Base-by-base conservation (phyloP, 2,113 vertebrate genomes). In the Sakesphorus luctuosus region DNA sequence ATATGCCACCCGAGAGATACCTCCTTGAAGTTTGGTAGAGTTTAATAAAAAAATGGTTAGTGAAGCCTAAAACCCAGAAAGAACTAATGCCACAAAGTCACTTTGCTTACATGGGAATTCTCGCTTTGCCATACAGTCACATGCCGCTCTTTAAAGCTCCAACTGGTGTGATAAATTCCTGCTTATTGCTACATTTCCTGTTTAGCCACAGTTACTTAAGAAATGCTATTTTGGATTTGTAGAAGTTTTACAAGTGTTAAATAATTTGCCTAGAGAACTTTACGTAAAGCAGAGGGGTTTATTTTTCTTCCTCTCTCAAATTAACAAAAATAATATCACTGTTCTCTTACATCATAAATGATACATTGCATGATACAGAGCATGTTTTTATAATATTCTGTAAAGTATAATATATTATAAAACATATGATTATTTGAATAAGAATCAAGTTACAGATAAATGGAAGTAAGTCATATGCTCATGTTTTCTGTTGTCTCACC, bases 41-140 rank as follows among this genome's bases (percentile, higher is more conserved):
- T 94, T 88, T 97, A 97, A 97, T 97, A 96, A 95, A 97, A 98
- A 97, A 93, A 79, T 95, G 90, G 92, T 85, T 90, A 93, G 66
- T 29, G 25, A 87, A 87, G 46, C 53, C 46, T 82, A 83, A 95
- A 91, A 80, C 74, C 78, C 2, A 0, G 69, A 81, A 96, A 95
- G 67, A 84, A 38, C 62, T 82, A 82, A 73, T 46, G 81, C 16
- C 69, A 67, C 58, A 62, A 94, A 94, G 77, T 91, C 50, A 3
- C n/a, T 89, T 84, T 2, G 0, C 28, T 82, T 84, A 35, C 40
- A 13, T 49, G 63, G 62, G 66, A 94, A 79, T 87, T 96, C 71
- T 89, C 9, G 2, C n/a, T 89, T 65, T 87, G 75, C 4, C 3
- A 25, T 65, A 28, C 24, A 91, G 53, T 20, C 69, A 76, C 1